A percentile compares a stretch with the other conserved stretches of the same genome.
phyloP scores from a whole-genome alignment of 2,797 vertebrate species.

The Syndactyla subalaris region DNA sequence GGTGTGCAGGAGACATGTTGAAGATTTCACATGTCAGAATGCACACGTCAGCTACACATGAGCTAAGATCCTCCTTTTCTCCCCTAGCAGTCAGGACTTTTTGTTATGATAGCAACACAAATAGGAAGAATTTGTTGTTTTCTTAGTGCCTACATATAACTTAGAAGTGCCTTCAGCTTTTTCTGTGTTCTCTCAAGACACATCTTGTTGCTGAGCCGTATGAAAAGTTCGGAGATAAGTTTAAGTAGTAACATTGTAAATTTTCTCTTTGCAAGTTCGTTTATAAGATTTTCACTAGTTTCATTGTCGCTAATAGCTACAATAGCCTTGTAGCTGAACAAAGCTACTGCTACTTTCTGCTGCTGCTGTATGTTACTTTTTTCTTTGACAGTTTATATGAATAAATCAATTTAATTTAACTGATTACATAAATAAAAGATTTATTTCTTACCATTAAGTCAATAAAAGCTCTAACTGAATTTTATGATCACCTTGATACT shows the following conservation, averaged over 20 bases:
- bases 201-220: neutral
- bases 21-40: neutral
- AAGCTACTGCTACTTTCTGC: neutral
- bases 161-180: neutral
- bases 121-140: neutral
- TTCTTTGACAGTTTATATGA: neutral
- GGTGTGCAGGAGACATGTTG: neutral
- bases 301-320: neutral
- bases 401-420: neutral
- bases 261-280: neutral
- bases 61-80: neutral
- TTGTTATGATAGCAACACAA: neutral
- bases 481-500: neutral
- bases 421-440: neutral
- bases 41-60: neutral
- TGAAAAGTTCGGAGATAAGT: neutral
- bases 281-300: neutral
- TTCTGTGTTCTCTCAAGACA: neutral
- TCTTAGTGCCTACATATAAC: neutral
- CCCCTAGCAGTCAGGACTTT: neutral
- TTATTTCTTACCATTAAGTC: neutral
- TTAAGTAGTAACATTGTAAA: neutral
- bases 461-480: neutral
- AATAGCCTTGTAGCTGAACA: neutral
- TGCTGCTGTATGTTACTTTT: neutral